phyloP scores from a whole-genome alignment of 2,888 invertebrate species.

The Galerucella pusilla region DNA sequence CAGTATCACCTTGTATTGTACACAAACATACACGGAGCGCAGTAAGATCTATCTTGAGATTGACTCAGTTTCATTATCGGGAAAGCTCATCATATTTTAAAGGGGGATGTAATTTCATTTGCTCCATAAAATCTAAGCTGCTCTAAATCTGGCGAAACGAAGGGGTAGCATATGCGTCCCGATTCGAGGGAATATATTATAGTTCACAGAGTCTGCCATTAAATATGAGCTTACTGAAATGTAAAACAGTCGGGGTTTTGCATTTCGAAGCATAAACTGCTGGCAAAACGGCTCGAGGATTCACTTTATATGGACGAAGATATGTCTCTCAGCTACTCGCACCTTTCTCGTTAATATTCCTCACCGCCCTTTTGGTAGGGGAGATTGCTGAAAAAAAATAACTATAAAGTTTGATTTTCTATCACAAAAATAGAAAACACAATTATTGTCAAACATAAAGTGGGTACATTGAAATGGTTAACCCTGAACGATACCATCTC shows the following conservation, averaged over 20 bases:
- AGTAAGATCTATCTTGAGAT: constrained; percentile 53
- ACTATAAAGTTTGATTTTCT: constrained; percentile 29
- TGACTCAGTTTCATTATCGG: constrained; percentile 67
- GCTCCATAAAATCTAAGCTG: constrained; percentile 67
- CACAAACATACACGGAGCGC: constrained; percentile 39
- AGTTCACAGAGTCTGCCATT: constrained; percentile 65
- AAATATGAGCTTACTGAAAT: constrained; percentile 68
- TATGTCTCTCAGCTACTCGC: constrained; percentile 54
- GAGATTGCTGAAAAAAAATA: constrained; percentile 33
- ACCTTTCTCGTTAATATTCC: constrained; percentile 61
- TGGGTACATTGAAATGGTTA: too few relatives aligned
- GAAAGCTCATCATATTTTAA: constrained; percentile 68
- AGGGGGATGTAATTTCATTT: constrained; percentile 68
- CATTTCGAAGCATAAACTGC: constrained; percentile 67
- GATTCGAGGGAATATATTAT: constrained; percentile 61
- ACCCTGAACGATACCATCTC: too few relatives aligned
- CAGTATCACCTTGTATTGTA: background rate
- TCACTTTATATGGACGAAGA: constrained; percentile 64
- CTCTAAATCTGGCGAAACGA: constrained; percentile 64
- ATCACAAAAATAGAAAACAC: background rate
- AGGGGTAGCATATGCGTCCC: constrained; percentile 64
- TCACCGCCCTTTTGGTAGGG: constrained; percentile 49
- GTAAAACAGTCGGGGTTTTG: constrained; percentile 67
- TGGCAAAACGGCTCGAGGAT: constrained; percentile 66
- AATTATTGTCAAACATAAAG: too few relatives aligned